Percentiles rank a stretch among this genome's conserved stretches.
Evolutionary conservation across 2,797 vertebrate genomes (phyloP).

Genomic region (Jordanella pulchra): DNA sequence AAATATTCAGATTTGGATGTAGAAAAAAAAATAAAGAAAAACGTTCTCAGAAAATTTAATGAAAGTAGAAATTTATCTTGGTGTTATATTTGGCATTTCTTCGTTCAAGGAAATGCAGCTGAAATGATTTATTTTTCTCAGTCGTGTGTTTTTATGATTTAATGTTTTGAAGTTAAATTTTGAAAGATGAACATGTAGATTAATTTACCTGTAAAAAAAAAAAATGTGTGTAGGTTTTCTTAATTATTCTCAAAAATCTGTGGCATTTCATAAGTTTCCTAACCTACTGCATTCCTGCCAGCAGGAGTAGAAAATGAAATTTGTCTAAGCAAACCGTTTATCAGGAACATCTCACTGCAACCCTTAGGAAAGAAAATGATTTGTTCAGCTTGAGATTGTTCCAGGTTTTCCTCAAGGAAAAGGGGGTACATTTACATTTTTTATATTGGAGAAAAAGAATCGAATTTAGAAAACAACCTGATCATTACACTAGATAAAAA

Average conservation of each 20-base stretch:
- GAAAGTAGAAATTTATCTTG: neutral
- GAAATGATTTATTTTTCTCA: too few relatives aligned
- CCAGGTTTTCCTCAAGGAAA: neutral
- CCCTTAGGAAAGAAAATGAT: conserved; percentile 39
- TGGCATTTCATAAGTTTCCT: conserved; percentile 26
- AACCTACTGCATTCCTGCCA: conserved; percentile 43
- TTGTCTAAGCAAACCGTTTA: conserved; percentile 49
- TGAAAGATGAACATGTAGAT: conserved; percentile 3
- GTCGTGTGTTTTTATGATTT: too few relatives aligned
- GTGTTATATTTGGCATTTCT: neutral
- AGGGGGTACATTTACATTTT: neutral
- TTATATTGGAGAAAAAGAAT: neutral
- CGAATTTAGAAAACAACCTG: neutral
- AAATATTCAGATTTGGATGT: too few relatives aligned
- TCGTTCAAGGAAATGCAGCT: neutral
- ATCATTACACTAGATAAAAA: neutral
- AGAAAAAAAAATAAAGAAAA: too few relatives aligned
- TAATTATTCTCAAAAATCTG: conserved; percentile 18
- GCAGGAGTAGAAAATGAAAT: conserved; percentile 35
- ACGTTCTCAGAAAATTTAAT: neutral
- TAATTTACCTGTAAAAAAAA: neutral
- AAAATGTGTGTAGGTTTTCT: conserved; percentile 20
- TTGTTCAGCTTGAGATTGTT: conserved; percentile 44
- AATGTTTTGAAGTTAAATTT: too few relatives aligned
- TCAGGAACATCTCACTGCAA: conserved; percentile 25